A percentile compares a stretch with the other conserved stretches of the same genome.
These are phyloP conservation scores for Pteromalus puparum DNA, from an alignment of 1,140 invertebrate genomes.

Conservation along the genomic window DNA sequence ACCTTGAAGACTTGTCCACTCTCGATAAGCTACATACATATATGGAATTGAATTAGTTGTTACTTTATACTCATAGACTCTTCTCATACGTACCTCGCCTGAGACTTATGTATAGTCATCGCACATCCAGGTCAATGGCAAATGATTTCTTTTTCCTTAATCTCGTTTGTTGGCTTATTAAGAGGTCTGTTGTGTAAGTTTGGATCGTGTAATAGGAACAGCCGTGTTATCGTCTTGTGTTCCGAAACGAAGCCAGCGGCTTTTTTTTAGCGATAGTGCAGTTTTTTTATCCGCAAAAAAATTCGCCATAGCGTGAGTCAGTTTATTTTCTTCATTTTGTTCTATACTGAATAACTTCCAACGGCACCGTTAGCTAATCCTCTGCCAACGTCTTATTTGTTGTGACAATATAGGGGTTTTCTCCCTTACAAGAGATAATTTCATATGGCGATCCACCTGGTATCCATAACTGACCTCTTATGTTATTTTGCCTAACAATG, in stretches of 20 bases:
- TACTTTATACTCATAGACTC: slow-evolving; percentile 55
- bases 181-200: slow-evolving; percentile 59
- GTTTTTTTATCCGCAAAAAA: slow-evolving; percentile 51
- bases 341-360: slow-evolving; percentile 64
- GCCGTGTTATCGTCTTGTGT: background rate
- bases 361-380: slow-evolving; percentile 66
- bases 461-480: slow-evolving; percentile 63
- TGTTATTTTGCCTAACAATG: slow-evolving; percentile 60
- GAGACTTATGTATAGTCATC: slow-evolving; percentile 59
- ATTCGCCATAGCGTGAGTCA: slow-evolving; percentile 53
- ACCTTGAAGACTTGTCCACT: background rate
- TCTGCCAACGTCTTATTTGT: slow-evolving; percentile 65
- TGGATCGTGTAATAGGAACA: slow-evolving; percentile 54
- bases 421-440: slow-evolving; percentile 58
- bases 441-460: slow-evolving; percentile 65
- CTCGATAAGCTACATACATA: slow-evolving; percentile 18
- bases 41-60: background rate
- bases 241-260: slow-evolving; percentile 41
- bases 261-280: slow-evolving; percentile 42
- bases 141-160: slow-evolving; percentile 60
- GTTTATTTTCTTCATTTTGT: slow-evolving; percentile 53
- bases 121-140: slow-evolving; percentile 59
- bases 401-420: slow-evolving; percentile 66
- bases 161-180: slow-evolving; percentile 61
- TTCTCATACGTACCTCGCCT: slow-evolving; percentile 50